Base-by-base conservation (phyloP, 2,113 vertebrate genomes). In the Chlorodrepanis virens region DNA sequence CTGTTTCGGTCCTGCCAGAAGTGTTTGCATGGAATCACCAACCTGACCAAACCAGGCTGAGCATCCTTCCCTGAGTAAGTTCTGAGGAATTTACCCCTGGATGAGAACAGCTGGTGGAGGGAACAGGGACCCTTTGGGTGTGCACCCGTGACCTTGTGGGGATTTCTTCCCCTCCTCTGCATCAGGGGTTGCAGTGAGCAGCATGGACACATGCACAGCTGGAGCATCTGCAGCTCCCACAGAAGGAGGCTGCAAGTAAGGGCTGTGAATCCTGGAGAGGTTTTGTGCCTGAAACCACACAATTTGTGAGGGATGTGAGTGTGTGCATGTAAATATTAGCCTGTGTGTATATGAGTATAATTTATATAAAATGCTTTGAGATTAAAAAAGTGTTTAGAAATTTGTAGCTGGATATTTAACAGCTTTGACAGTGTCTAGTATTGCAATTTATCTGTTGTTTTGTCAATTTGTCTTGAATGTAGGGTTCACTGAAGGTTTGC, bases 201-300 rank as follows among this genome's bases (percentile, higher is more conserved):
- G 4, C 33, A 24, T 10, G 19, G 33, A 67, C 17, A 24, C 3
- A 1, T 1, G 28, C 28, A 39, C 39, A 69, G 14, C n/a, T 89
- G 68, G 20, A 81, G 0, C n/a, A 74, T 11, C 12, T 2, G 1
- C 39, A 33, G 10, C 23, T 50, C 16, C 29, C 14, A 13, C 24
- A 45, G 54, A 31, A 57, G 5, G 8, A 1, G 12, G 6, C 16
- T 24, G 20, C 8, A 75, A 33, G 27, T 6, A 42, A 17, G 18
- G 52, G 27, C 10, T 79, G 9, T 14, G 77, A 68, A 56, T 10
- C 8, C 42, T 4, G 2, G 20, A 54, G 29, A 64, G 14, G 21
- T 6, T 45, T 5, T 0, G 0, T 53, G 12, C 3, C 50, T 1
- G 2, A 84, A 84, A 19, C 12, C 33, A 22, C 39, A 39, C 1